Conservation (phyloP, 2,113 vertebrate species). For the Aegypius monachus region DNA sequence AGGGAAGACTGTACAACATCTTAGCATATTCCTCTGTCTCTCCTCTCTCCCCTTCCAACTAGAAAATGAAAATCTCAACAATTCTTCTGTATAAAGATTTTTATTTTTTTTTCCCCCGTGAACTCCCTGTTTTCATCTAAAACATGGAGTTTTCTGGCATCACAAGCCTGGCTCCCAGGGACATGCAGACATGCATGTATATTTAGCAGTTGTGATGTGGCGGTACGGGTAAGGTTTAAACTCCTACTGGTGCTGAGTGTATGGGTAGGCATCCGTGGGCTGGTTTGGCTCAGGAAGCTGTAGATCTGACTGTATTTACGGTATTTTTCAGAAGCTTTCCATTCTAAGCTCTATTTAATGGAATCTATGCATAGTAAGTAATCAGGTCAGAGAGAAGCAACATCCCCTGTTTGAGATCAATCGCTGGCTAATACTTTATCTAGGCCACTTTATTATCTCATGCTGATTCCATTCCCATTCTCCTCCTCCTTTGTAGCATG, state of each 20-base stretch:
- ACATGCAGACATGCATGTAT: rapidly evolving
- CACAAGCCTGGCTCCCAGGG: neutral
- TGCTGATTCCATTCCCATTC: conserved; percentile 76
- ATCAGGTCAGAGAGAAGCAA: conserved; percentile 77
- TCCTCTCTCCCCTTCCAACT: neutral
- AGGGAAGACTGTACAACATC: no score
- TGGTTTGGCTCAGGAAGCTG: neutral
- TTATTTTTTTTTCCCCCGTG: no score
- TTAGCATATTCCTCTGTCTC: neutral
- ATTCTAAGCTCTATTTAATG: conserved; percentile 85
- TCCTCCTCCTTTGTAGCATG: conserved; percentile 75
- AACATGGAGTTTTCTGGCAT: neutral
- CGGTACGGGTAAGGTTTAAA: neutral
- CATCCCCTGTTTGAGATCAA: conserved; percentile 84
- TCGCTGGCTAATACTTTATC: conserved; percentile 83
- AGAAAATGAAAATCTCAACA: neutral
- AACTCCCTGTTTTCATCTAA: neutral
- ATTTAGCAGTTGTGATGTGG: rapidly evolving
- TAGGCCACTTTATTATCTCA: conserved; percentile 89
- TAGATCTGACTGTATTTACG: conserved; percentile 53
- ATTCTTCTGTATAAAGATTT: neutral
- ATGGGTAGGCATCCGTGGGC: neutral
- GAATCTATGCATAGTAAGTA: conserved; percentile 83
- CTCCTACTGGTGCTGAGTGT: neutral
- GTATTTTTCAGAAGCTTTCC: conserved; percentile 67